phyloP scores from a whole-genome alignment of 2,113 vertebrate genomes.

The Benitochromis conjunctus region DNA sequence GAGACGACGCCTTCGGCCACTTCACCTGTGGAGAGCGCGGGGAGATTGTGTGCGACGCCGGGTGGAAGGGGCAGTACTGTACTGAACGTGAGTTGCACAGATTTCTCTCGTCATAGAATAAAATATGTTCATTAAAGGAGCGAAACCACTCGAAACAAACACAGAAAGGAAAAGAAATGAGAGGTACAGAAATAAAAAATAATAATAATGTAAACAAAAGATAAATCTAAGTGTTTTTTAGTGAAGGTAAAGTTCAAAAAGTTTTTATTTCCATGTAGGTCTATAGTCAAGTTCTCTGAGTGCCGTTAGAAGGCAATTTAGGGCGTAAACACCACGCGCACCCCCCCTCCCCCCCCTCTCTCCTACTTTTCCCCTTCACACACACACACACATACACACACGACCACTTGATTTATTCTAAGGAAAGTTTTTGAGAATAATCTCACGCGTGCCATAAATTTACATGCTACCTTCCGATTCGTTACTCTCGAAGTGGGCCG shows the following conservation, averaged over 20 bases:
- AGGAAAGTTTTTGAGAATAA: slow-evolving; percentile 85
- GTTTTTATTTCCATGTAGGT: not conserved
- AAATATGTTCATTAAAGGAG: not conserved
- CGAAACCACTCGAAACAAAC: not conserved
- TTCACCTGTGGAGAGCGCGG: slow-evolving; percentile 96
- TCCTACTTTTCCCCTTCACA: not conserved
- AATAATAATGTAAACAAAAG: not conserved
- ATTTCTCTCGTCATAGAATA: not conserved
- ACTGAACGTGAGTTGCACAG: slow-evolving; percentile 85
- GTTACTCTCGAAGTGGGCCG: slow-evolving; percentile 65
- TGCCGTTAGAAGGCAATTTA: slow-evolving; percentile 63
- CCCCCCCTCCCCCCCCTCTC: slow-evolving; percentile 46
- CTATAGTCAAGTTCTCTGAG: slow-evolving; percentile 15
- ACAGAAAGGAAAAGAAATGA: not conserved
- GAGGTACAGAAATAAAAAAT: not conserved
- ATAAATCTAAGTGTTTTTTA: not conserved
- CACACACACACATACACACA: slow-evolving; percentile 44
- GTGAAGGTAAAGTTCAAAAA: not conserved
- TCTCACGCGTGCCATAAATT: slow-evolving; percentile 96
- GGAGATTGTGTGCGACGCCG: slow-evolving; percentile 91
- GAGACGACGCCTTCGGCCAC: slow-evolving; percentile 95
- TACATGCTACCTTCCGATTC: slow-evolving; percentile 82
- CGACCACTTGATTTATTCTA: slow-evolving; percentile 81
- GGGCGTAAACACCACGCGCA: slow-evolving; percentile 56
- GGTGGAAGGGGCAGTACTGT: slow-evolving; percentile 97